Evolutionary conservation across 2,797 vertebrate species (phyloP).

Genomic region (Gastrophryne carolinensis): DNA sequence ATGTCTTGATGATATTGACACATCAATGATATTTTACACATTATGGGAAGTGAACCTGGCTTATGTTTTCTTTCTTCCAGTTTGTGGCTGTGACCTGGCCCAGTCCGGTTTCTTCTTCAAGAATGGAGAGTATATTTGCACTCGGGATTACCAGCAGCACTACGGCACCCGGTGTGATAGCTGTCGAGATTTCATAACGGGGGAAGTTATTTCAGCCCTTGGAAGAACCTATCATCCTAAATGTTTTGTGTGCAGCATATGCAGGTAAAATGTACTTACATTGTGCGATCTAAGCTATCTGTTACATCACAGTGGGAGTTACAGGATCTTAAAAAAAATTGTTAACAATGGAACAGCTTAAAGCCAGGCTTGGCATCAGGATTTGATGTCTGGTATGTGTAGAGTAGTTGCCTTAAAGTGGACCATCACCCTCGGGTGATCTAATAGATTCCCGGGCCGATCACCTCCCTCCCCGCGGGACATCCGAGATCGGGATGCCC

Average conservation of each 20-base stretch:
- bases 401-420: too few relatives aligned
- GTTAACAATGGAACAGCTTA: too few relatives aligned
- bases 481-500: too few relatives aligned
- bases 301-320: neutral
- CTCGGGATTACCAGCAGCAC: conserved; percentile 92
- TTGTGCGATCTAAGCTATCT: neutral
- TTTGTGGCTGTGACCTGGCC: conserved; percentile 93
- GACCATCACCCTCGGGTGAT: too few relatives aligned
- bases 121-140: conserved; percentile 97
- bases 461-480: too few relatives aligned
- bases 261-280: conserved; percentile 77
- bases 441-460: too few relatives aligned
- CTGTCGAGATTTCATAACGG: conserved; percentile 92
- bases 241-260: conserved; percentile 95
- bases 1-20: too few relatives aligned
- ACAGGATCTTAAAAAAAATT: neutral
- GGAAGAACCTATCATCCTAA: conserved; percentile 95
- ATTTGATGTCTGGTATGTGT: too few relatives aligned
- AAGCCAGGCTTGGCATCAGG: too few relatives aligned
- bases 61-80: conserved; percentile 63
- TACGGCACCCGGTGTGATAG: conserved; percentile 96
- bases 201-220: conserved; percentile 95
- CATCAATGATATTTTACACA: too few relatives aligned
- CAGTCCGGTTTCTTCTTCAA: conserved; percentile 97
- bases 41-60: neutral